Conservation (phyloP, 2,888 invertebrate genomes). For the Cantharis rufa region DNA sequence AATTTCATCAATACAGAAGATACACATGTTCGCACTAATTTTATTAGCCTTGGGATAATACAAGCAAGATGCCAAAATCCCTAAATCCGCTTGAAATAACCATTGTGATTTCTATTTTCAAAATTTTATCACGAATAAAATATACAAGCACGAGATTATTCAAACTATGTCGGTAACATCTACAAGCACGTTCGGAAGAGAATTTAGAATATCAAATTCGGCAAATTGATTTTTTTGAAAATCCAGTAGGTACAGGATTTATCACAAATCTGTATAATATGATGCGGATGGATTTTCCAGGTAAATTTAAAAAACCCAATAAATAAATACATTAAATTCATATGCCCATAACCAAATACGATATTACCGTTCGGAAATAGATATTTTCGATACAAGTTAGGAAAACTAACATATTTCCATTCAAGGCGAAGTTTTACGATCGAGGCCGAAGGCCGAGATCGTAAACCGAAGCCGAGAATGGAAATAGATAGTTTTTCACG, state of each 20-base stretch:
- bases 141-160: background rate
- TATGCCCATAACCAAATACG: no score
- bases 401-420: no score
- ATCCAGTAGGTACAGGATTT: background rate
- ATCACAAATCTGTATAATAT: background rate
- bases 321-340: no score
- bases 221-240: background rate
- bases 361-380: no score
- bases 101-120: background rate
- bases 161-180: background rate
- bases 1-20: background rate
- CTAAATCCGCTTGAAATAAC: background rate
- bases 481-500: no score
- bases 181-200: background rate
- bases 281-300: background rate
- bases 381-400: no score
- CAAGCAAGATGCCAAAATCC: background rate
- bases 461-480: no score
- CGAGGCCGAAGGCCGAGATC: no score
- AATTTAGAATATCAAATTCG: background rate
- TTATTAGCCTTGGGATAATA: background rate
- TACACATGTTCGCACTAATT: background rate
- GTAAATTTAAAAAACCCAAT: no score
- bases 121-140: background rate
- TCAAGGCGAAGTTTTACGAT: no score